These are phyloP conservation scores for Podarcis muralis DNA, from an alignment of 2,113 vertebrate genomes.

Conservation along the genomic window DNA sequence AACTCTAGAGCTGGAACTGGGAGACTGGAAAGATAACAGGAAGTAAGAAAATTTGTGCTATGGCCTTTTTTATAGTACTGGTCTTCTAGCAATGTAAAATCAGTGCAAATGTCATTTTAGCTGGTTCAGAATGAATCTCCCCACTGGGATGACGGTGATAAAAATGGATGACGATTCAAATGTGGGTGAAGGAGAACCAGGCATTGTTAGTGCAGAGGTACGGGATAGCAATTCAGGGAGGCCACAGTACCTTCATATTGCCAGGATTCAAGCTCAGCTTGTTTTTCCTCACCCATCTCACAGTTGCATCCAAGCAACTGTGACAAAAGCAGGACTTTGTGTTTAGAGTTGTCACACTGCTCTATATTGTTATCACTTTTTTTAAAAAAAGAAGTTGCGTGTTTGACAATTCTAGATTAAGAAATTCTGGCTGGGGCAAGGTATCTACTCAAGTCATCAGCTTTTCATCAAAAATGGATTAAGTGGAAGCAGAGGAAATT, in stretches of 20 bases:
- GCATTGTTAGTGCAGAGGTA: too few species aligned
- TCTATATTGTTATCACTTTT: not conserved
- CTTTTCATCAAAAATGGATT: slow-evolving; percentile 28
- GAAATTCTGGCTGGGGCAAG: not conserved
- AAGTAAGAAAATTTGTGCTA: slow-evolving; percentile 75
- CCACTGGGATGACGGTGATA: too few species aligned
- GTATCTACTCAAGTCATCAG: not conserved
- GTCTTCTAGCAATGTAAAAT: not conserved
- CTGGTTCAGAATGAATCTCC: too few species aligned
- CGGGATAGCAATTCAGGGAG: too few species aligned
- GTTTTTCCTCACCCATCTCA: too few species aligned
- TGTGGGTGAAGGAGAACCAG: too few species aligned
- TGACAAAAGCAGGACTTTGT: not conserved
- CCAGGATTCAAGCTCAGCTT: too few species aligned
- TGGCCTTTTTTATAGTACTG: not conserved
- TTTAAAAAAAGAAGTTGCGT: not conserved
- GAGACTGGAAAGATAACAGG: slow-evolving; percentile 95
- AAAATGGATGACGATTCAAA: too few species aligned
- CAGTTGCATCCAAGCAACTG: too few species aligned
- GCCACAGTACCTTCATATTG: too few species aligned
- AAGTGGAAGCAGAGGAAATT: slow-evolving; percentile 13
- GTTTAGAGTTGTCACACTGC: not conserved
- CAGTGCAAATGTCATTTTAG: not conserved
- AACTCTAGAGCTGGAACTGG: slow-evolving; percentile 93
- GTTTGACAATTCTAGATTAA: not conserved